A percentile compares a stretch with the other conserved stretches of the same genome.
These are phyloP conservation scores for Cliona cf. orientalis DNA, from an alignment of 37 sponge, comb jelly and placozoan species.

Conservation along the genomic window DNA sequence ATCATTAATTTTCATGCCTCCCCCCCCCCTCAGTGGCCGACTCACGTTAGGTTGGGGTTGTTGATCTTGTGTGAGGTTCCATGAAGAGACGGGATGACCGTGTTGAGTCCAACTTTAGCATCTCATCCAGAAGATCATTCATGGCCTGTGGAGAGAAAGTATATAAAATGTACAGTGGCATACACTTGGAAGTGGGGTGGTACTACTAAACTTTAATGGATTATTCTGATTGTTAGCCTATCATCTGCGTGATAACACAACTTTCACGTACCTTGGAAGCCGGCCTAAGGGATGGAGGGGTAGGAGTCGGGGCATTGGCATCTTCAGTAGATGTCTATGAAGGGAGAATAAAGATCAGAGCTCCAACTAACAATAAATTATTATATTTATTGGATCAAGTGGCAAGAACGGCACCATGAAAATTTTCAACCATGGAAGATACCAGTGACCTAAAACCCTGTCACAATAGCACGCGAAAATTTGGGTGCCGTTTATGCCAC, in stretches of 20 bases:
- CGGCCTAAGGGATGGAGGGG: slow-evolving; percentile 70
- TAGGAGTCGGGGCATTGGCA: slow-evolving; percentile 76
- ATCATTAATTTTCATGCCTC: too few species aligned
- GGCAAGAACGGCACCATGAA: not conserved
- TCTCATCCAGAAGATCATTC: slow-evolving; percentile 51
- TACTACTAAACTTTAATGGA: slow-evolving; percentile 23
- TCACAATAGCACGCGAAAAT: too few species aligned
- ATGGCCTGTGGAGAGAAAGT: slow-evolving; percentile 46
- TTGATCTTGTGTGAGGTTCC: slow-evolving; percentile 66
- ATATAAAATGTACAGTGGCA: not conserved
- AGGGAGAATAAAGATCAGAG: too few species aligned
- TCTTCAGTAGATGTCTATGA: too few species aligned
- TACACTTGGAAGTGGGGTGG: not conserved
- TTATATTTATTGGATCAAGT: slow-evolving; percentile 80
- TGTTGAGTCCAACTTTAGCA: slow-evolving; percentile 71
- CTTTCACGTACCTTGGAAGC: slow-evolving; percentile 80
- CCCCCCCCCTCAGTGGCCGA: too few species aligned
- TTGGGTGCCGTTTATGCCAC: too few species aligned
- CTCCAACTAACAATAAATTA: too few species aligned
- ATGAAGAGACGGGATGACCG: slow-evolving; percentile 55
- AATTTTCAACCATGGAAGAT: slow-evolving; percentile 73
- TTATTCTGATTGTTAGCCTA: too few species aligned
- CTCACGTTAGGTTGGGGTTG: slow-evolving; percentile 63
- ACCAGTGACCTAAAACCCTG: too few species aligned
- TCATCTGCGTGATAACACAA: too few species aligned